phyloP scores from a whole-genome alignment of 2,113 vertebrate species.

The Cheilinus undulatus region DNA sequence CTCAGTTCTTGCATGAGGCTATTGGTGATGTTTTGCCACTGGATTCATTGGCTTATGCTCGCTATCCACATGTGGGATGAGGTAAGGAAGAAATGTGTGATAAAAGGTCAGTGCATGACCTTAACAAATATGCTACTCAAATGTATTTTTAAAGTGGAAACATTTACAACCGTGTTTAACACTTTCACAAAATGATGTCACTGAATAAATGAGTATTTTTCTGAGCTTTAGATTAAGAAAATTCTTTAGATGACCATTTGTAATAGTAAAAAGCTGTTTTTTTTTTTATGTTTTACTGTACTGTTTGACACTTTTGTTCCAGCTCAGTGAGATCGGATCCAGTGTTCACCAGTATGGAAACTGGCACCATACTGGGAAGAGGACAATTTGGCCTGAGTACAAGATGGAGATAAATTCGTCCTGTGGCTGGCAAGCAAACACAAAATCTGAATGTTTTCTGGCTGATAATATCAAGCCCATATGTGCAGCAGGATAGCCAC shows the following conservation, averaged over 20 bases:
- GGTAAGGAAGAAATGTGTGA: constrained; percentile 76
- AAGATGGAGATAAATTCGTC: constrained; percentile 90
- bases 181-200: neutral
- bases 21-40: constrained; percentile 94
- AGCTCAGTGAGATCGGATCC: constrained; percentile 90
- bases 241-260: no score
- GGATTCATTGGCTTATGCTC: constrained; percentile 90
- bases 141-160: neutral
- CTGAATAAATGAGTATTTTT: neutral
- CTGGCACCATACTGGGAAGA: constrained; percentile 99
- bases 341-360: constrained; percentile 91
- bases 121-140: neutral
- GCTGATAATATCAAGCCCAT: constrained; percentile 82
- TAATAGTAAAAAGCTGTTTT: no score
- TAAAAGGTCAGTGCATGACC: neutral
- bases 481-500: constrained; percentile 5
- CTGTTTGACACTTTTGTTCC: neutral
- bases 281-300: neutral
- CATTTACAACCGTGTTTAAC: neutral
- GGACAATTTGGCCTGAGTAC: constrained; percentile 86
- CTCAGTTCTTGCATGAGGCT: constrained; percentile 88
- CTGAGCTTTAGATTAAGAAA: no score
- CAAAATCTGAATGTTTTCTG: constrained; percentile 91
- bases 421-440: constrained; percentile 86
- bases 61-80: constrained; percentile 93